Evolutionary conservation across 2,888 invertebrate genomes (phyloP), one percentile per base, ranked within the genome.

Genomic region (Cephus pygmeus): DNA sequence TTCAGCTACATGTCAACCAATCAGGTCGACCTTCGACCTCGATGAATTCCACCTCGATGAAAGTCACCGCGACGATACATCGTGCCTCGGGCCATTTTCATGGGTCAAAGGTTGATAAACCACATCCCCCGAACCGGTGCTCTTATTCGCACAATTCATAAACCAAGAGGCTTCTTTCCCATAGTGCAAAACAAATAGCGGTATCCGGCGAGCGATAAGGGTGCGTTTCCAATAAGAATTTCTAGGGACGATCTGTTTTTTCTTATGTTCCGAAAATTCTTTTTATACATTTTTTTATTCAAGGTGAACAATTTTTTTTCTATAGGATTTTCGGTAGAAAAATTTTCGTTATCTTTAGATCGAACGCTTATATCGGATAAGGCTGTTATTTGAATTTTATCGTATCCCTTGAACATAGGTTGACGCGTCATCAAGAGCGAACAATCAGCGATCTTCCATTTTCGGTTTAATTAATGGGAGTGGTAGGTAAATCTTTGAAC

Each of bases 31-130:
- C n/a, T 4, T 23, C 68, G 77, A 73, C 77, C 40, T 11, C 69
- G 78, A 9, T 9, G 75, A 69, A 77, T 69, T 77, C 34, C 23
- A 69, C 31, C n/a, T n/a, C n/a, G n/a, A n/a, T n/a, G n/a, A 76
- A 76, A 75, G 75, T 73, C 75, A 77, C 75, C 69, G 78, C 81
- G 76, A 77, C 81, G 76, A 82, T 85, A 88, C 85, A 88, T 85
- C 85, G 82, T 85, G 83, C 84, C 84, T 23, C 75, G 79, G 69
- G 83, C 87, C 85, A 80, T 80, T 86, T 85, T 76, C 83, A 77
- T 79, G 79, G 85, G 86, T 88, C 87, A 86, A 87, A 85, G 79
- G 83, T 81, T 4, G 15, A 15, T 15, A 15, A 56, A 15, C 6
- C 23, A 40, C 23, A 40, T 15, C 40, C 40, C 40, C 40, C 9